phyloP scores from a whole-genome alignment of 2,888 invertebrate species.

The Sphinx pinastri region DNA sequence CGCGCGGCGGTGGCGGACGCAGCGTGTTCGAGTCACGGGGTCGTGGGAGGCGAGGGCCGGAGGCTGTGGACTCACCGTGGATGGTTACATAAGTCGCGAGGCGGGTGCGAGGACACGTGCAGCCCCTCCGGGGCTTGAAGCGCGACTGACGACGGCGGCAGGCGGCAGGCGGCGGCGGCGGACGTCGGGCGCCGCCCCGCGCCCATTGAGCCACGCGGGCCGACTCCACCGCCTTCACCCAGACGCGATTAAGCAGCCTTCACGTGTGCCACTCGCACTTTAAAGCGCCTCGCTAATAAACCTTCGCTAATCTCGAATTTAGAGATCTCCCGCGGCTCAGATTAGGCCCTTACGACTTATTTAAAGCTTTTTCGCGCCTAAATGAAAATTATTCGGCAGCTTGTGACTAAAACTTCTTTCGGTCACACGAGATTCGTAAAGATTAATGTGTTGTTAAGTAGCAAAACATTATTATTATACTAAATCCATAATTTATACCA shows the following conservation, averaged over 20 bases:
- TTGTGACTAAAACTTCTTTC: background rate
- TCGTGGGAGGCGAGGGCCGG: slow-evolving; percentile 66
- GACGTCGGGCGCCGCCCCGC: slow-evolving; percentile 75
- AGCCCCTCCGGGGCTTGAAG: slow-evolving; percentile 76
- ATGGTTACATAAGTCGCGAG: slow-evolving; percentile 81
- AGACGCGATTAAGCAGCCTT: slow-evolving; percentile 76
- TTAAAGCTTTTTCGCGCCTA: background rate
- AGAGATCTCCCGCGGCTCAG: slow-evolving; percentile 51
- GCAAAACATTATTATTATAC: background rate
- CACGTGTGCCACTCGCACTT: slow-evolving; percentile 65
- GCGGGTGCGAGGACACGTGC: slow-evolving; percentile 74
- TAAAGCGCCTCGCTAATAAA: slow-evolving; percentile 69
- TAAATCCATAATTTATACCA: too few relatives aligned
- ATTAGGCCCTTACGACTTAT: slow-evolving; percentile 40
- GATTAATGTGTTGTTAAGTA: background rate
- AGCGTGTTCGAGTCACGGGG: slow-evolving; percentile 49
- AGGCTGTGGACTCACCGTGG: slow-evolving; percentile 81
- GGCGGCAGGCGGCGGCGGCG: slow-evolving; percentile 68
- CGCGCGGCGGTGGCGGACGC: slow-evolving; percentile 38
- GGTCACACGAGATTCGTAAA: background rate
- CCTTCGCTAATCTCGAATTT: slow-evolving; percentile 64
- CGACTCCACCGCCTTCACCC: slow-evolving; percentile 62
- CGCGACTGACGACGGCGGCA: slow-evolving; percentile 70
- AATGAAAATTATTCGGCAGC: slow-evolving; percentile 1
- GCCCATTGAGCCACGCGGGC: slow-evolving; percentile 67